Percentiles rank a stretch among this genome's conserved stretches.
phyloP scores from a whole-genome alignment of 92 coral and sea anemone genomes.

The Blastomussa wellsi region DNA sequence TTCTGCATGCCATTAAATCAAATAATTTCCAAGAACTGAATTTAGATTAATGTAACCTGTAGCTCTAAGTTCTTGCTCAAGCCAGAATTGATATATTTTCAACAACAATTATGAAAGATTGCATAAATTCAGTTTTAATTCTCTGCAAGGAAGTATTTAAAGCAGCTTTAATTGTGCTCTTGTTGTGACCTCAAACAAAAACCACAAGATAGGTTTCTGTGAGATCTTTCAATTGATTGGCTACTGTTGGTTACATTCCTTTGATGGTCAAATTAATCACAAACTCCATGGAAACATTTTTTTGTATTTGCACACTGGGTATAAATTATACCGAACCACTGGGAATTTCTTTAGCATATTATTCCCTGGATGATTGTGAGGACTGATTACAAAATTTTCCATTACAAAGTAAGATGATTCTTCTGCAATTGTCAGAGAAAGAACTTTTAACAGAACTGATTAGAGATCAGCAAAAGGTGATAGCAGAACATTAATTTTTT shows the following conservation, averaged over 20 bases:
- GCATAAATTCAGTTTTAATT: neutral
- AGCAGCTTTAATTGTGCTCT: neutral
- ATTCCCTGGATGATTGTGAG: neutral
- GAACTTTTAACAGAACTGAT: slow-evolving; percentile 82
- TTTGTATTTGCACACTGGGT: neutral
- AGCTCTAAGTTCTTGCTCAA: neutral
- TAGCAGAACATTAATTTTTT: neutral
- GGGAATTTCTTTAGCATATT: neutral
- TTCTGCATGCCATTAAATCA: neutral
- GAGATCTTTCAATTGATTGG: neutral
- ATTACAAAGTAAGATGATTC: slow-evolving; percentile 73
- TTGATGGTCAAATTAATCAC: neutral
- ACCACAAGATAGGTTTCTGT: neutral
- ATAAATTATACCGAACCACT: neutral
- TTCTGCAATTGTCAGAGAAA: slow-evolving; percentile 82
- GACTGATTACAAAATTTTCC: neutral
- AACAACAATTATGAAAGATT: neutral
- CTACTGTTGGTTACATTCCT: neutral
- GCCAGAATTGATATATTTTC: neutral
- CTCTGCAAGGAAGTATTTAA: neutral
- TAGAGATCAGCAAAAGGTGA: slow-evolving; percentile 86
- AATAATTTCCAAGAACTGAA: neutral
- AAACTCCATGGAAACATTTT: slow-evolving; percentile 43
- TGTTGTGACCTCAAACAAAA: neutral
- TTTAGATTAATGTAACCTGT: neutral